phyloP scores from a whole-genome alignment of 2,113 vertebrate species.

The Rhinogobius similis region DNA sequence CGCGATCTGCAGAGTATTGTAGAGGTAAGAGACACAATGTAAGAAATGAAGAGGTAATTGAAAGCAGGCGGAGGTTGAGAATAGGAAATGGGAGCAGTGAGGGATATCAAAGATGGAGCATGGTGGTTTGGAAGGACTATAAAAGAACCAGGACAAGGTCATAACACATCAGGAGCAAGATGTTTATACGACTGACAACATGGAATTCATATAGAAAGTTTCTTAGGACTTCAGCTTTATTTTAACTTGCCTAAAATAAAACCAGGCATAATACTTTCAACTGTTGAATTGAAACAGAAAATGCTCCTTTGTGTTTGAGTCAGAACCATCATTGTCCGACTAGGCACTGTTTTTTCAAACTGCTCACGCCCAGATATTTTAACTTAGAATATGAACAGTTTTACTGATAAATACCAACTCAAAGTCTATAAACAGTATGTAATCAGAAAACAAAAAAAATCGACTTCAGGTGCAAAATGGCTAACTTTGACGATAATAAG shows the following conservation, averaged over 20 bases:
- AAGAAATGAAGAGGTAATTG: not conserved
- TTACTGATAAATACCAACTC: too few species aligned
- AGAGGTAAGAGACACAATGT: constrained; percentile 80
- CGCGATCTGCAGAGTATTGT: constrained; percentile 94
- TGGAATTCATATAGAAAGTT: not conserved
- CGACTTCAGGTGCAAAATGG: too few species aligned
- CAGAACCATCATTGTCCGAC: too few species aligned
- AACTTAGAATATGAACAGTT: too few species aligned
- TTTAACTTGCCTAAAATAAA: too few species aligned
- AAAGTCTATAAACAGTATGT: too few species aligned
- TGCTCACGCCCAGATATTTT: not conserved
- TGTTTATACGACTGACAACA: not conserved
- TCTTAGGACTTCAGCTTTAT: not conserved
- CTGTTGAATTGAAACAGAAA: too few species aligned
- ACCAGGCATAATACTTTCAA: not conserved
- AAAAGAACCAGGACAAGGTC: constrained; percentile 11
- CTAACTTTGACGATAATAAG: too few species aligned
- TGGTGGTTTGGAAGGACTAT: constrained; percentile 2
- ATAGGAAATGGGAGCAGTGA: not conserved
- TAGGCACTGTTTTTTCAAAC: too few species aligned
- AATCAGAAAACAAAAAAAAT: too few species aligned
- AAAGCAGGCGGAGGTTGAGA: not conserved
- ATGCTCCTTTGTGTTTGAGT: too few species aligned
- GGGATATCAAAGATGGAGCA: not conserved
- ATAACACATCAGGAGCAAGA: not conserved